Conservation (phyloP, 2,888 invertebrate genomes). For the Eustalomyia histrio region DNA sequence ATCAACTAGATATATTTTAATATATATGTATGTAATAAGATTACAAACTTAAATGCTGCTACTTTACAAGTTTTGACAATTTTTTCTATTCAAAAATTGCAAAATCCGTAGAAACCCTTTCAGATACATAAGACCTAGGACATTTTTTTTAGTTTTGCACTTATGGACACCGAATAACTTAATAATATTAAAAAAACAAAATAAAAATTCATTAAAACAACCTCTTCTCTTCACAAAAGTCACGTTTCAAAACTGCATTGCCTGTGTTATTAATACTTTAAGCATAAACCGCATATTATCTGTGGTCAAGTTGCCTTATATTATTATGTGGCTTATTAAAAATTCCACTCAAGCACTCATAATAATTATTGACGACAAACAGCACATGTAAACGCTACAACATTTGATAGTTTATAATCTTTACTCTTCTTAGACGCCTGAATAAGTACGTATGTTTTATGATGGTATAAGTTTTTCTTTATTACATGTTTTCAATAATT, state of each 20-base stretch:
- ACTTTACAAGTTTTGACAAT: no score
- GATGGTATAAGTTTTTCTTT: background rate
- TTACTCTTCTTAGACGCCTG: background rate
- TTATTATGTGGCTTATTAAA: constrained; percentile 21
- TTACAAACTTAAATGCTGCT: no score
- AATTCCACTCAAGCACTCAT: constrained; percentile 48
- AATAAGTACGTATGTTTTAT: background rate
- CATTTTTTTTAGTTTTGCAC: no score
- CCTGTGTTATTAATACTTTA: background rate
- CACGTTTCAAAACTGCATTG: background rate
- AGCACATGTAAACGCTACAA: background rate
- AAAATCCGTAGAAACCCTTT: no score
- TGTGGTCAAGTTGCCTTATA: constrained; percentile 37
- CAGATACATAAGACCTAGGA: no score
- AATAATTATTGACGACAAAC: constrained; percentile 55
- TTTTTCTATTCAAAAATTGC: no score
- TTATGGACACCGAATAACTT: no score
- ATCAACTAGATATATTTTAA: no score
- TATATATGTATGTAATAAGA: no score
- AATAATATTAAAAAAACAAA: no score
- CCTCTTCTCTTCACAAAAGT: background rate
- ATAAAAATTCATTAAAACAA: no score
- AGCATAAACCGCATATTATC: constrained; percentile 11
- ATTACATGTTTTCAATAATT: constrained; percentile 39
- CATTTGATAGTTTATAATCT: constrained; percentile 27